Evolutionary conservation across 2,888 invertebrate genomes (phyloP), one percentile per base, ranked within the genome.

Genomic region (Adelognathus sp.): DNA sequence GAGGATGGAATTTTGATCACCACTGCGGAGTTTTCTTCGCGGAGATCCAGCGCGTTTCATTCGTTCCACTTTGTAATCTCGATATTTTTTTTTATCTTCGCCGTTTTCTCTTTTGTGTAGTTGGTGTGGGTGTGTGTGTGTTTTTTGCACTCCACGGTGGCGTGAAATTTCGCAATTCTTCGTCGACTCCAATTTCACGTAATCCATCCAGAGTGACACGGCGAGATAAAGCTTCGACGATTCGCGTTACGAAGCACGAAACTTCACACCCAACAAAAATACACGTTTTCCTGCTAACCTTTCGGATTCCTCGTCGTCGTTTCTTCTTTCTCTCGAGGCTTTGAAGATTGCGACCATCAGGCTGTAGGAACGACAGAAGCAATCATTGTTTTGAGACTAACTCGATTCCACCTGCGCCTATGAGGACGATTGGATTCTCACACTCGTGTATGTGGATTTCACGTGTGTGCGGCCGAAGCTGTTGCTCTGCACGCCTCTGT

Each of bases 341-440:
- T 18, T 44, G 5, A 33, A 7, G 24, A 39, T 29, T 56, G 27
- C 11, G 58, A 16, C 41, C n/a, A 50, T 56, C 54, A 24, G 29
- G 36, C n/a, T 56, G 29, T 21, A 2, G 7, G 18, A 41, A 31
- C 21, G 31, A 27, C 44, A 46, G 64, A 36, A 27, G 70, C 79
- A 82, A 82, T 85, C 81, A 82, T 85, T 82, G 82, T 79, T 76
- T 79, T 63, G 54, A 67, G 76, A 70, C 79, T 84, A 84, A 85
- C 78, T 83, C 78, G 80, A 82, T 83, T 81, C 78, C 73, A 60
- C 58, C 63, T 71, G 67, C 31, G 71, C 72, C 54, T 70, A 41
- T 52, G 61, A 66, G 54, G 81, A 80, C 81, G 75, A 82, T 80
- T 80, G 78, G 76, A 79, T 83, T 80, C 50, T 41, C 16, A 18